Percentiles rank a stretch among this genome's conserved stretches.
Conservation (phyloP, 2,113 vertebrate species). For the Nanger granti region DNA sequence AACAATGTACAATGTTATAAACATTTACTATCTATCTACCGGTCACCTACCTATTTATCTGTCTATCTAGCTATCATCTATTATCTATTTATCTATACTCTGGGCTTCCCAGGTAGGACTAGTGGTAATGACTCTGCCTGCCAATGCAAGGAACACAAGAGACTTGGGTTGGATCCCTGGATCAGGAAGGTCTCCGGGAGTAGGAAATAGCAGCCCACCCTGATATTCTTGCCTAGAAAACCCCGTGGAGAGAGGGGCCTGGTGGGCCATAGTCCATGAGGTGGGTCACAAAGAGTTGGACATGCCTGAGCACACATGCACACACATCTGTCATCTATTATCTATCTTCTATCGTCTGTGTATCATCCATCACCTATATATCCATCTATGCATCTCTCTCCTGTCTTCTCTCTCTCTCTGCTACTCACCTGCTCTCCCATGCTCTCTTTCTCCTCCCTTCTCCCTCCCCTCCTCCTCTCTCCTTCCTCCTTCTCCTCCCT, state of each 20-base stretch:
- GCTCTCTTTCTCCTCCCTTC: background rate
- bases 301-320: background rate
- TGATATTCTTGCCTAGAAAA: background rate
- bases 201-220: background rate
- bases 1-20: background rate
- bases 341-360: background rate
- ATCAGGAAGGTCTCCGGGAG: background rate
- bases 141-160: background rate
- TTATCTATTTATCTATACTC: background rate
- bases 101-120: background rate
- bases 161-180: background rate
- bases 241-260: background rate
- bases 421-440: too few species aligned
- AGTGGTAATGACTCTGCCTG: background rate
- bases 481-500: too few species aligned
- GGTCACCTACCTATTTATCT: background rate
- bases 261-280: background rate
- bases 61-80: background rate
- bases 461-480: rapidly evolving
- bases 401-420: background rate
- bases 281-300: background rate
- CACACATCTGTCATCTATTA: background rate
- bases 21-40: background rate
- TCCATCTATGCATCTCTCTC: background rate
- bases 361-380: too few species aligned